Base-by-base conservation (phyloP, 2,113 vertebrate species). In the Craseonycteris thonglongyai region DNA sequence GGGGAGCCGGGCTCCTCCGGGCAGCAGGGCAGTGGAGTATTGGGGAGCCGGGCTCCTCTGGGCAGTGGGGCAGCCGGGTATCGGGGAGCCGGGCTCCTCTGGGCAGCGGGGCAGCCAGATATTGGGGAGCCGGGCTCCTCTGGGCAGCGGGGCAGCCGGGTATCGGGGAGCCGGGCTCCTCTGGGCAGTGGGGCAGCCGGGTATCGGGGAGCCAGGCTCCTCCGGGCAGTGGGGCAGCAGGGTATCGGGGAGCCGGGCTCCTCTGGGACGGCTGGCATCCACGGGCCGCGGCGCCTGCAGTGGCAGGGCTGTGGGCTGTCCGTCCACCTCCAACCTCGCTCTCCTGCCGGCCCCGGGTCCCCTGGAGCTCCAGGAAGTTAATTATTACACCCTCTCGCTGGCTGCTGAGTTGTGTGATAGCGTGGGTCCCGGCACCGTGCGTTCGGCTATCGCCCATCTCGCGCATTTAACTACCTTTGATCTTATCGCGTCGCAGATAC, bases 401-500 rank as follows among this genome's bases (percentile, higher is more conserved):
- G 87, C 69, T 85, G 90, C 74, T 93, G 95, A 94, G 95, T 3
- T 88, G 88, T 96, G 93, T 80, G 97, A 96, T 93, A 95, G 86
- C 96, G 94, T 2, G 82, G 96, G 88, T 84, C 78, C 49, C 92
- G 93, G 92, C 96, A 93, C 75, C 79, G 97, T 69, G 63, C 91
- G 79, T 90, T 84, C 38, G 47, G 86, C 96, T 96, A 96, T 97
- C 96, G 95, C 71, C 65, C 96, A 97, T 97, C 98, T 96, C 69
- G 45, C 96, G 95, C 97, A 90, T 93, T 98, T 97, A 98, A 98
- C 97, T 0, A 38, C 94, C 98, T 98, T 98, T 99, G 98, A 99
- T 98, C 98, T 98, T 98, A 98, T 98, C 98, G 96, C 93, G 92
- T 95, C 96, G 97, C 92, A 98, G 98, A 98, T 97, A 98, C 83